These are phyloP conservation scores for Stictonetta naevosa DNA, from an alignment of 2,113 vertebrate genomes.

Conservation along the genomic window DNA sequence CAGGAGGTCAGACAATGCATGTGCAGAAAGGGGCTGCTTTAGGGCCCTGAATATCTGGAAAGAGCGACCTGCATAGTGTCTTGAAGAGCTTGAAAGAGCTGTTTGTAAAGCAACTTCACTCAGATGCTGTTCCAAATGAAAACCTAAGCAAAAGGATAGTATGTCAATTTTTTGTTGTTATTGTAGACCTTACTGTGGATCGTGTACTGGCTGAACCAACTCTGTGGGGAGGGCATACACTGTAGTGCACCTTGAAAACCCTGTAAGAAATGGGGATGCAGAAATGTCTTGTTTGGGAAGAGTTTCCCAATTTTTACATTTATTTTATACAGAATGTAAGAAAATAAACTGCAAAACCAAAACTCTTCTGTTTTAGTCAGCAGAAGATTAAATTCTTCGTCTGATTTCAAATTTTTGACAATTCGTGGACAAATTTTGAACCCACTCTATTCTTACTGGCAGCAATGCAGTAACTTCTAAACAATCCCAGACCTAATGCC, in stretches of 20 bases:
- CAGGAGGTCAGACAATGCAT: conserved; percentile 92
- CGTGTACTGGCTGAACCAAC: neutral
- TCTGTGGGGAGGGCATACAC: neutral
- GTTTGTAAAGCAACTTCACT: conserved; percentile 96
- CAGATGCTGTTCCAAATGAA: conserved; percentile 95
- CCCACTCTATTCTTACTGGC: neutral
- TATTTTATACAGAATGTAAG: neutral
- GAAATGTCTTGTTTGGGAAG: neutral
- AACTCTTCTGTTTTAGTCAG: neutral
- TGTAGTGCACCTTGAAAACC: neutral
- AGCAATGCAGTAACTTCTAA: neutral
- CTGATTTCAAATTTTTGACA: neutral
- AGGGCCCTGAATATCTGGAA: conserved; percentile 98
- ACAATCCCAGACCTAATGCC: neutral
- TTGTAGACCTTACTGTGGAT: neutral
- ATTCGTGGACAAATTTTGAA: neutral
- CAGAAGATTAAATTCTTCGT: neutral
- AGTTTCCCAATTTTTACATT: neutral
- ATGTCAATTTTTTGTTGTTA: neutral
- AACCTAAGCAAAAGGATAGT: conserved; percentile 78
- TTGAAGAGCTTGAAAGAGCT: conserved; percentile 94
- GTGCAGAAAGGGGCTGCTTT: conserved; percentile 93
- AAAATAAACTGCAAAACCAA: neutral
- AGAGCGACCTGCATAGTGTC: conserved; percentile 95
- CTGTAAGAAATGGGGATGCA: neutral